Percentiles rank a stretch among this genome's conserved stretches.
Conservation (phyloP, 2,888 invertebrate genomes). For the Drosophila colorata region DNA sequence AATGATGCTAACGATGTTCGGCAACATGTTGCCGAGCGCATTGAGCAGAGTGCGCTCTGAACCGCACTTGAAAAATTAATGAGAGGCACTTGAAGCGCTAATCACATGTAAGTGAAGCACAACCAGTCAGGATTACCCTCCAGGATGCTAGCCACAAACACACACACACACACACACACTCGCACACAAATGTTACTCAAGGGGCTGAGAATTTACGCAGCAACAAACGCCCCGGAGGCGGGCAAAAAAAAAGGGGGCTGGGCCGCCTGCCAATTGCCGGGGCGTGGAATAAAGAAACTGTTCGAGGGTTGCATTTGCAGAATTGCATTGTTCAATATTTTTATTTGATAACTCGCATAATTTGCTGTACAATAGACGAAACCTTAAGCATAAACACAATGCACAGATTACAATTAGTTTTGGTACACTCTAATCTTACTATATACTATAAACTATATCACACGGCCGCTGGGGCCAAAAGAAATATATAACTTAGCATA, state of each 20-base stretch:
- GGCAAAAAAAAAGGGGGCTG: constrained; percentile 18
- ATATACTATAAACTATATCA: constrained; percentile 69
- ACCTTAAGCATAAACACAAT: constrained; percentile 42
- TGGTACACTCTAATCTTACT: constrained; percentile 28
- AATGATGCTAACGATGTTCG: constrained; percentile 13
- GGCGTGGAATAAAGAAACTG: not conserved
- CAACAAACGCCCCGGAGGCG: constrained; percentile 10
- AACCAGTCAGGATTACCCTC: constrained; percentile 40
- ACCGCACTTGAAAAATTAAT: constrained; percentile 75
- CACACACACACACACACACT: constrained; percentile 9
- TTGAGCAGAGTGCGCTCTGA: constrained; percentile 41
- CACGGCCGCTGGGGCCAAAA: constrained; percentile 40
- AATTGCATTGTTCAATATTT: constrained; percentile 53
- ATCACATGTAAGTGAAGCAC: constrained; percentile 71
- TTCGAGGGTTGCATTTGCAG: constrained; percentile 59
- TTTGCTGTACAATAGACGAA: constrained; percentile 54
- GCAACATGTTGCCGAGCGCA: constrained; percentile 54
- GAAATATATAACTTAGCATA: constrained; percentile 11
- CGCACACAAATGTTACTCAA: constrained; percentile 7
- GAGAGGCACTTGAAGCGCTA: constrained; percentile 74
- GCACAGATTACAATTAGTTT: constrained; percentile 20
- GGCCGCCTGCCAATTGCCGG: constrained; percentile 28
- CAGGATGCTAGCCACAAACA: constrained; percentile 24
- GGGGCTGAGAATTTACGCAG: constrained; percentile 39
- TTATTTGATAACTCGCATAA: constrained; percentile 52